A percentile compares a stretch with the other conserved stretches of the same genome.
phyloP scores from a whole-genome alignment of 1,140 invertebrate species.

The Thaumatotibia leucotreta region DNA sequence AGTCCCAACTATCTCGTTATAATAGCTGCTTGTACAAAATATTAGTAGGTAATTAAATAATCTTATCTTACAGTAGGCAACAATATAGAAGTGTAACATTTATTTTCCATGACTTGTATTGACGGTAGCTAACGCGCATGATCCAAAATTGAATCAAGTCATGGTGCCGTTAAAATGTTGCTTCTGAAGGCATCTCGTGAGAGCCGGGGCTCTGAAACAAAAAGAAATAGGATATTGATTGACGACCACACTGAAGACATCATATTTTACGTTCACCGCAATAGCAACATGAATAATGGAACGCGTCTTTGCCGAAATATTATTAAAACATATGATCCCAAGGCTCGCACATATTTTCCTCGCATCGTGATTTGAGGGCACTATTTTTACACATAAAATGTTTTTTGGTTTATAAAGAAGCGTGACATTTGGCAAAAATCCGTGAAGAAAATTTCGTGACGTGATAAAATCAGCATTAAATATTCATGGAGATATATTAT shows the following conservation, averaged over 20 bases:
- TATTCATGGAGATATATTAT: conserved; percentile 10
- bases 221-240: conserved; percentile 31
- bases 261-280: conserved; percentile 13
- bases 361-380: background rate
- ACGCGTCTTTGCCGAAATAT: background rate
- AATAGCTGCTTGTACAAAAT: background rate
- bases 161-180: conserved; percentile 61
- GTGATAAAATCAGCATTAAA: conserved; percentile 10
- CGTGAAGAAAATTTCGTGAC: conserved; percentile 6
- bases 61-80: conserved; percentile 13
- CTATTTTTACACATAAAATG: background rate
- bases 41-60: conserved; percentile 9
- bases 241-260: conserved; percentile 1
- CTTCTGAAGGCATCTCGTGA: conserved; percentile 66
- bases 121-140: background rate
- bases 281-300: background rate
- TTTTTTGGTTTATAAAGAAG: background rate
- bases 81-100: conserved; percentile 4
- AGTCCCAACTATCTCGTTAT: background rate
- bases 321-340: background rate
- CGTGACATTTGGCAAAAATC: conserved; percentile 8
- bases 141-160: conserved; percentile 52
- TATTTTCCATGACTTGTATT: conserved; percentile 3
- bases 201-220: conserved; percentile 63
- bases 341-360: background rate